Percentiles rank a stretch among this genome's conserved stretches.
Evolutionary conservation across 2,888 invertebrate species (phyloP).

Genomic region (Tinea semifulvella): DNA sequence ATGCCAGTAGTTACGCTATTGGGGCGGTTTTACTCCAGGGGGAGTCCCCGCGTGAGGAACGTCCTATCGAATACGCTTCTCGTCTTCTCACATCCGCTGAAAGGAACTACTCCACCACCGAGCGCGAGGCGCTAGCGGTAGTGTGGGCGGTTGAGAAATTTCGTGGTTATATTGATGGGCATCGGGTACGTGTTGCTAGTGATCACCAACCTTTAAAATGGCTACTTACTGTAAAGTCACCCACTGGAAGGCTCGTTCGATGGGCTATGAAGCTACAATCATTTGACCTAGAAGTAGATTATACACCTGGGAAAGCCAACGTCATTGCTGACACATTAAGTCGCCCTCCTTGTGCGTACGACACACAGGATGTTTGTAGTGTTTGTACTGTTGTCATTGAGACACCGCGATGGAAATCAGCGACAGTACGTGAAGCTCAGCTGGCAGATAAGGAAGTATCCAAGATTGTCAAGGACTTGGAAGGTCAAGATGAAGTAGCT

Average conservation of each 20-base stretch:
- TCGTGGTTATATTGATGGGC: constrained; percentile 35
- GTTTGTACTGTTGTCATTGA: constrained; percentile 2
- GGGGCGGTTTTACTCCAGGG: constrained; percentile 18
- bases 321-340: constrained; percentile 34
- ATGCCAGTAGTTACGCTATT: constrained; percentile 22
- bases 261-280: constrained; percentile 37
- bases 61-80: constrained; percentile 24
- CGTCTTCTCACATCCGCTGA: constrained; percentile 25
- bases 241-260: constrained; percentile 34
- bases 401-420: constrained; percentile 7
- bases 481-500: constrained; percentile 11
- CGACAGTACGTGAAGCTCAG: constrained; percentile 16
- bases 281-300: constrained; percentile 30
- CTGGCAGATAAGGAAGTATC: constrained; percentile 19
- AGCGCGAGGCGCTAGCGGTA: constrained; percentile 31
- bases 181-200: constrained; percentile 35
- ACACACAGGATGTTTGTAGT: background rate
- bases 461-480: constrained; percentile 17
- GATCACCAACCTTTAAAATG: constrained; percentile 41
- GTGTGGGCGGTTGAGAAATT: constrained; percentile 33
- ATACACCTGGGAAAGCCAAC: constrained; percentile 22
- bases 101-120: constrained; percentile 31
- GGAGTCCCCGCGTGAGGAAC: constrained; percentile 17
- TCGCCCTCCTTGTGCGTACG: constrained; percentile 20
- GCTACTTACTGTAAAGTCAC: constrained; percentile 33